Conservation (phyloP, 2,113 vertebrate species). For the Clarias batrachus region DNA sequence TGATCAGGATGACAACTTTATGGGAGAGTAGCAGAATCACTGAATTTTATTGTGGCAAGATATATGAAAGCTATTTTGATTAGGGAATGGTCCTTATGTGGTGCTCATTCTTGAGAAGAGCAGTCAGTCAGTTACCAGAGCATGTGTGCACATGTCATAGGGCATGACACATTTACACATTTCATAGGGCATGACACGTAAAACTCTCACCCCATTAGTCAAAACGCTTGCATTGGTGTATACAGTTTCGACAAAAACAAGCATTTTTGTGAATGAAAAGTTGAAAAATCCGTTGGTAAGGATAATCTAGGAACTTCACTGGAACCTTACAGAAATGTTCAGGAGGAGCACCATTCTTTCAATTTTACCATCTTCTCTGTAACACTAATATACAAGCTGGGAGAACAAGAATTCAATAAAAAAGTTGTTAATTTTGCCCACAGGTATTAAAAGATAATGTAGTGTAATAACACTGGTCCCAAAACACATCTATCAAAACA, state of each 20-base stretch:
- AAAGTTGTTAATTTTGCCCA: conserved; percentile 25
- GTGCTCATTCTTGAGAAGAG: neutral
- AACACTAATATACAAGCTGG: neutral
- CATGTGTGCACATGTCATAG: neutral
- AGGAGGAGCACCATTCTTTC: neutral
- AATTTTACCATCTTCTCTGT: neutral
- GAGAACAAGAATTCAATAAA: conserved; percentile 7
- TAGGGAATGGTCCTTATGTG: neutral
- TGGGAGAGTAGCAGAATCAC: neutral
- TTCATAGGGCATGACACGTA: neutral
- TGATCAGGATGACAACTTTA: neutral
- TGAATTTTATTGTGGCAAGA: conserved; percentile 1
- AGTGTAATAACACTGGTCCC: conserved; percentile 42
- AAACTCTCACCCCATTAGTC: neutral
- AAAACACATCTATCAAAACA: conserved; percentile 15
- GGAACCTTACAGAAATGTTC: neutral
- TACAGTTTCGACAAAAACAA: neutral
- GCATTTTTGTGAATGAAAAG: neutral
- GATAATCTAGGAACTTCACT: neutral
- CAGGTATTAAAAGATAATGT: conserved; percentile 34
- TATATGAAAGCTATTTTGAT: neutral
- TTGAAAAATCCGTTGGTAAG: neutral
- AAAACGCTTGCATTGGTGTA: neutral
- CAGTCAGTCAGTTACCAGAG: neutral
- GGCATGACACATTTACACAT: neutral